Evolutionary conservation across 1,140 invertebrate species (phyloP), one percentile per base, ranked within the genome.

Genomic region (Microplitis demolitor): DNA sequence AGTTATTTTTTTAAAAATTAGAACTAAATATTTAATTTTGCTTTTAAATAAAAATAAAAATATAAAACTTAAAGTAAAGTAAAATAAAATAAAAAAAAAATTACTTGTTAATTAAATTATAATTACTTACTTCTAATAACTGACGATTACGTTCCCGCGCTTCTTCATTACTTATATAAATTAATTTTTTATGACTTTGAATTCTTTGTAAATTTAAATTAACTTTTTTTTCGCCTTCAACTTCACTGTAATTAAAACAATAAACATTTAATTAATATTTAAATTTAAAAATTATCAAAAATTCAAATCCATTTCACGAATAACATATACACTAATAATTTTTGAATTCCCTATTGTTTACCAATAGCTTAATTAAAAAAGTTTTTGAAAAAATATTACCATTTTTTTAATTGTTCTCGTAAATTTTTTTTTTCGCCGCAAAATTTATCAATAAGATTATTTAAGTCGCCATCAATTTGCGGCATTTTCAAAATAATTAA

Each of bases 101-200:
- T 6, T 2, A n/a, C 14, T 54, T 54, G 1, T 14, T 4, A 14
- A 14, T 54, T 13, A n/a, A 54, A 54, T 54, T 14, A 4, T 54
- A 54, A n/a, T 54, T 54, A 13, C 13, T 74, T 82, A 86, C 85
- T 83, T 85, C 84, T 72, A 86, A 72, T 64, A 85, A 75, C 72
- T 75, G 75, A 35, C 78, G 77, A 80, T 85, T 86, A 72, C 84
- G 78, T 69, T 72, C 35, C 69, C 69, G 81, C 74, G 53, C 66
- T 76, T 69, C 79, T 77, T 77, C 77, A 73, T 63, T 74, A 74
- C 74, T 79, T 74, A 37, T 71, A 33, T 45, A 72, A 9, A 6
- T 35, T 24, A 74, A 75, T 58, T 64, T 66, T 45, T 66, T 66
- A 70, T 69, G 67, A 13, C 72, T 60, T 51, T 61, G 56, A 4